Evolutionary conservation across 2,113 vertebrate species (phyloP).

Genomic region (Cyprinodon variegatus): DNA sequence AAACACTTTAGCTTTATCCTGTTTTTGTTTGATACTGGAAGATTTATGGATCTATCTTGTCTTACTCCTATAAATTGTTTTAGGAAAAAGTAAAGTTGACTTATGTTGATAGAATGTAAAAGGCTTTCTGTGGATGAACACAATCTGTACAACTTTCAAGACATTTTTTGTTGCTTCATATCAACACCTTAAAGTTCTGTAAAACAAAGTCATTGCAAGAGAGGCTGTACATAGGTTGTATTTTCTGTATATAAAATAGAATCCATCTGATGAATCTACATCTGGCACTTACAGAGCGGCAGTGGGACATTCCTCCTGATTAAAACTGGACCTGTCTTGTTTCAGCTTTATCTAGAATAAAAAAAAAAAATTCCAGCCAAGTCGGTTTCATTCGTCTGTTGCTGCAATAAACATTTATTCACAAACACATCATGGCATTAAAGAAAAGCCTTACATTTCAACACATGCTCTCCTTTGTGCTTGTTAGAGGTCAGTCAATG

Average conservation of each 20-base stretch:
- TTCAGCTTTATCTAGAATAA: conserved; percentile 68
- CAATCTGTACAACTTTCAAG: conserved; percentile 33
- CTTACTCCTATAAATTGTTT: conserved; percentile 15
- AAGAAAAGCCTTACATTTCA: conserved; percentile 30
- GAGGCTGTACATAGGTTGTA: conserved; percentile 69
- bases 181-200: conserved; percentile 56
- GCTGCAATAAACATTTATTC: conserved; percentile 78
- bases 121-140: conserved; percentile 16
- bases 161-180: conserved; percentile 37
- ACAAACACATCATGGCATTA: conserved; percentile 61
- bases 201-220: conserved; percentile 27
- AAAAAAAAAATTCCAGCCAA: conserved; percentile 65
- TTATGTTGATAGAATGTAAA: conserved; percentile 27
- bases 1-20: conserved; percentile 34
- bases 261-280: conserved; percentile 56
- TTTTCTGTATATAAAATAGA: conserved; percentile 74
- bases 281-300: conserved; percentile 66
- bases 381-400: background rate
- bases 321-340: conserved; percentile 57
- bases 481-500: conserved; percentile 23
- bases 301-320: conserved; percentile 31
- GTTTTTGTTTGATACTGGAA: conserved; percentile 31
- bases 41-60: conserved; percentile 20
- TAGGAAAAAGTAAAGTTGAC: conserved; percentile 19
- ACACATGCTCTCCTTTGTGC: conserved; percentile 30